Base-by-base conservation (phyloP, 2,797 vertebrate genomes). In the Delichon dasypus region DNA sequence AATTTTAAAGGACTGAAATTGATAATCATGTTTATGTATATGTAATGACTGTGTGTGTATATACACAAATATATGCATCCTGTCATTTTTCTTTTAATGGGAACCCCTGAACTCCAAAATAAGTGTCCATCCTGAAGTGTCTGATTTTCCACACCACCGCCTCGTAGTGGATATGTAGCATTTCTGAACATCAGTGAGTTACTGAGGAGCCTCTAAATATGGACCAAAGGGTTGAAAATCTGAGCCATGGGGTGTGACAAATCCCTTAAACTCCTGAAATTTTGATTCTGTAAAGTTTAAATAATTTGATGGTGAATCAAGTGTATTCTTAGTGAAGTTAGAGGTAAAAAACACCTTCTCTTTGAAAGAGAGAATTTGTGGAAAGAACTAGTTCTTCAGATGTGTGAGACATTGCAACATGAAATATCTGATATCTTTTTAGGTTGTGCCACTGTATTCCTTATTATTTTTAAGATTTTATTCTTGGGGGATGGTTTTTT, bases 401-500 rank as follows among this genome's bases (percentile, higher is more conserved):
- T 70, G 26, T 40, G 8, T 85, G 64, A 82, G 45, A 61, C 30
- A 55, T 14, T 57, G 40, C 48, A 60, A 50, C 48, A 50, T 2
- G 34, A 61, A 91, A 68, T 54, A 40, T 30, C 36, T 71, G 64
- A 62, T 81, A 93, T 91, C 61, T 95, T 57, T 92, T 84, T 58
- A 87, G 83, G 42, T 60, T 84, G n/a, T 86, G 19, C 36, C 55
- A 57, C 51, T 75, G 62, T 50, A 54, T 89, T 87, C 65, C 48
- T 79, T 61, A 44, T 80, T 91, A 80, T 88, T 85, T 88, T 82
- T 68, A 47, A 80, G 40, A 61, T 84, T 90, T 94, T 92, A 66
- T 93, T 93, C 60, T 72, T 75, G 42, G 25, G 50, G 25, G 16
- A 75, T 87, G 73, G 32, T 88, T 91, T 85, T 91, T 68, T 93